phyloP scores from a whole-genome alignment of 2,113 vertebrate species.

The Heloderma charlesbogerti region DNA sequence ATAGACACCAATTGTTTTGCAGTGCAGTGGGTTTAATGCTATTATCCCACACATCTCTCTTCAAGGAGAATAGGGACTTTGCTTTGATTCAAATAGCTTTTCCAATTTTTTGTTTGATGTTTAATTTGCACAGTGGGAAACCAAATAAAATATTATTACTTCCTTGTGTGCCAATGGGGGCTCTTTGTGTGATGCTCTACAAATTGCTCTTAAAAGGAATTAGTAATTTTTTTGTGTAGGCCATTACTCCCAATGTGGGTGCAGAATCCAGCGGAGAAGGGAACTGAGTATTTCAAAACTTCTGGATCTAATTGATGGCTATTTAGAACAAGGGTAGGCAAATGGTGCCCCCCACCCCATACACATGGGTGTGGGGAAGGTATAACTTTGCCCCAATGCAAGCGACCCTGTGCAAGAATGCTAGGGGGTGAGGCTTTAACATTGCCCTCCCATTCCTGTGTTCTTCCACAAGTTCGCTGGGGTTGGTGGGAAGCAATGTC shows the following conservation, averaged over 20 bases:
- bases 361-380: no score
- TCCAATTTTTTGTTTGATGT: not conserved
- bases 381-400: no score
- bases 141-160: not conserved
- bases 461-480: no score
- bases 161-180: not conserved
- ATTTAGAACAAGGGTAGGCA: not conserved
- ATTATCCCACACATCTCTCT: not conserved
- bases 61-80: not conserved
- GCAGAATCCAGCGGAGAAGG: not conserved
- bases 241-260: not conserved
- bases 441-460: no score
- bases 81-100: not conserved
- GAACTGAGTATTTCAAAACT: not conserved
- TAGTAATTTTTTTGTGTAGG: not conserved
- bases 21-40: not conserved
- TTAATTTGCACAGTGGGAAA: constrained; percentile 17
- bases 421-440: no score
- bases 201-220: not conserved
- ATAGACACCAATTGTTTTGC: not conserved
- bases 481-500: no score
- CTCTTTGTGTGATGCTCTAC: not conserved
- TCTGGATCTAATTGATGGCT: not conserved
- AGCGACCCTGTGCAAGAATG: no score
- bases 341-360: no score